Percentiles rank a stretch among this genome's conserved stretches.
Evolutionary conservation across 2,797 vertebrate species (phyloP).

Genomic region (Tenualosa ilisha): DNA sequence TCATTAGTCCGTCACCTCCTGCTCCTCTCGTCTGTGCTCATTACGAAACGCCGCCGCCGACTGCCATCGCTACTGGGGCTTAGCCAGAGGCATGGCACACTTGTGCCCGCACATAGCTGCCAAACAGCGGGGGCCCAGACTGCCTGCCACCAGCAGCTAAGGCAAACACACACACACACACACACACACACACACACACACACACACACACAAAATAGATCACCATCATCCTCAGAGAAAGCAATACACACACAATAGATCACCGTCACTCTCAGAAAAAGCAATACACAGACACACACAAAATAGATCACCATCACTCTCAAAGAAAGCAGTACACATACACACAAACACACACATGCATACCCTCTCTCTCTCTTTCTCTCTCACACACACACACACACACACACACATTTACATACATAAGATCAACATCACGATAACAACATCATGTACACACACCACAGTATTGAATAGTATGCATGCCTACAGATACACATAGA

Average conservation of each 20-base stretch:
- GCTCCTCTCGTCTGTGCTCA: background rate
- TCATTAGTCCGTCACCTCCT: slow-evolving; percentile 30
- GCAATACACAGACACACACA: background rate
- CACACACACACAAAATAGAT: background rate
- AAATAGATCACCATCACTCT: background rate
- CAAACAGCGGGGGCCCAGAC: slow-evolving; percentile 8
- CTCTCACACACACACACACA: background rate
- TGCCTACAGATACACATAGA: too few species aligned
- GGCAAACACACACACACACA: slow-evolving; percentile 13
- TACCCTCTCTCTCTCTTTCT: too few species aligned
- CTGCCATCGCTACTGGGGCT: slow-evolving; percentile 22
- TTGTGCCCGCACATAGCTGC: slow-evolving; percentile 15
- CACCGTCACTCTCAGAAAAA: too few species aligned
- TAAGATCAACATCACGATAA: background rate
- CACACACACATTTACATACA: background rate
- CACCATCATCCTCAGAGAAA: too few species aligned
- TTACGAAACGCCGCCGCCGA: background rate
- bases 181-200: background rate
- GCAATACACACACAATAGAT: background rate
- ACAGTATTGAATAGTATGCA: too few species aligned
- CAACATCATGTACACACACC: background rate
- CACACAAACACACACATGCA: too few species aligned
- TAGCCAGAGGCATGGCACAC: slow-evolving; percentile 29
- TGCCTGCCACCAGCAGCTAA: slow-evolving; percentile 28
- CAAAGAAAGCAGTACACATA: too few species aligned